Evolutionary conservation across 2,888 invertebrate species (phyloP), one percentile per base, ranked within the genome.

Genomic region (Thalpophila matura): DNA sequence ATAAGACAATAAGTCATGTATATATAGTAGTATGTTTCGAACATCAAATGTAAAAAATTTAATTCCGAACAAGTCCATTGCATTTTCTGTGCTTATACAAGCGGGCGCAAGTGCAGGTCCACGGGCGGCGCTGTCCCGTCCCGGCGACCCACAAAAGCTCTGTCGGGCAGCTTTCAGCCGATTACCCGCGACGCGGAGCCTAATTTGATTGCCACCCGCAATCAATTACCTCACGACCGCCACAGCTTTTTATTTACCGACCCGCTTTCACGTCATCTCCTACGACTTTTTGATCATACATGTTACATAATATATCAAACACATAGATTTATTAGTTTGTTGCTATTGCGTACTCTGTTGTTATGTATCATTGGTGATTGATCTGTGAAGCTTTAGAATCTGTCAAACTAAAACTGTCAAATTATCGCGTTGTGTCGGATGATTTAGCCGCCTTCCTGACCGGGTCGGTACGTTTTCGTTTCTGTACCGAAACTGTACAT

Each of bases 191-290:
- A 91, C 91, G 90, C 89, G 88, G 85, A 87, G 88, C 89, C 90
- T 93, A 93, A 94, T 94, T 94, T 93, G 93, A 94, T 93, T 93
- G 92, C 91, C 88, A 86, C 87, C 88, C 86, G 88, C 91, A 91
- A 91, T 93, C 91, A 92, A 92, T 93, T 93, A 92, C 91, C 91
- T 86, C 83, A 82, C 84, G 85, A 86, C 88, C 87, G 85, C 88
- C 88, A 84, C 86, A 83, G 86, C 87, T 89, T 92, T 91, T 92
- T 92, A 91, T 91, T 92, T 89, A 91, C 88, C 82, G 81, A 74
- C 74, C 74, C 76, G 83, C 82, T 87, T 86, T 85, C 81, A 77
- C 81, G 82, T 83, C 79, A 82, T 84, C 80, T 84, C 80, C 76
- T 38, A 51, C 33, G 50, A 85, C 83, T 83, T 87, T 85, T 82